A percentile compares a stretch with the other conserved stretches of the same genome.
Evolutionary conservation across 53 echinoderm and acorn worm species (phyloP).

Genomic region (Apostichopus leukothele): DNA sequence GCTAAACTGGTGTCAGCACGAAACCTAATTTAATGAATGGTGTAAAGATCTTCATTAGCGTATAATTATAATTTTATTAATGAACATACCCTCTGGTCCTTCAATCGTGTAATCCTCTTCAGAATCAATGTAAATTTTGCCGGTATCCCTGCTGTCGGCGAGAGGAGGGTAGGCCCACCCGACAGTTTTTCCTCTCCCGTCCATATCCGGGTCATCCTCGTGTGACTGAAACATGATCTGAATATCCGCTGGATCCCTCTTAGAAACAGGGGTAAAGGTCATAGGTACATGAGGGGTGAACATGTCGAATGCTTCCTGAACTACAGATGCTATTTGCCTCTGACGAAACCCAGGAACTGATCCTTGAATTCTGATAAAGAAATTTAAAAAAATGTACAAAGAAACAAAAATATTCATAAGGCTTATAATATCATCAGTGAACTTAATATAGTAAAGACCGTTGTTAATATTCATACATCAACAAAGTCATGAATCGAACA

Average conservation of each 20-base stretch:
- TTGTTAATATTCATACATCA: too few species aligned
- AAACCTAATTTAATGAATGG: too few species aligned
- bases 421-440: too few species aligned
- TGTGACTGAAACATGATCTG: neutral
- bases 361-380: conserved; percentile 19
- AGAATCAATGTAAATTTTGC: conserved; percentile 24
- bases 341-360: neutral
- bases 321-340: neutral
- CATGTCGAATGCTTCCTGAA: conserved; percentile 10
- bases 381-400: neutral
- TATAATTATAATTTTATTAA: too few species aligned
- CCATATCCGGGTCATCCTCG: conserved; percentile 13
- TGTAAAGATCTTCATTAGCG: too few species aligned
- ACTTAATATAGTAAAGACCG: too few species aligned
- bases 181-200: conserved; percentile 30
- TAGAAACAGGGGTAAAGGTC: conserved; percentile 14
- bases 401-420: too few species aligned
- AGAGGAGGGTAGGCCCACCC: conserved; percentile 27
- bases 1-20: too few species aligned
- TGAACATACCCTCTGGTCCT: neutral
- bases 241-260: conserved; percentile 27
- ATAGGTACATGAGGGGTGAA: conserved; percentile 36
- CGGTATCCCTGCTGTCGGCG: neutral
- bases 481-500: too few species aligned
- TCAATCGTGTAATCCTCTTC: conserved; percentile 26